These are phyloP conservation scores for Pocillopora verrucosa DNA, from an alignment of 64 coral and sea anemone species.

Conservation along the genomic window DNA sequence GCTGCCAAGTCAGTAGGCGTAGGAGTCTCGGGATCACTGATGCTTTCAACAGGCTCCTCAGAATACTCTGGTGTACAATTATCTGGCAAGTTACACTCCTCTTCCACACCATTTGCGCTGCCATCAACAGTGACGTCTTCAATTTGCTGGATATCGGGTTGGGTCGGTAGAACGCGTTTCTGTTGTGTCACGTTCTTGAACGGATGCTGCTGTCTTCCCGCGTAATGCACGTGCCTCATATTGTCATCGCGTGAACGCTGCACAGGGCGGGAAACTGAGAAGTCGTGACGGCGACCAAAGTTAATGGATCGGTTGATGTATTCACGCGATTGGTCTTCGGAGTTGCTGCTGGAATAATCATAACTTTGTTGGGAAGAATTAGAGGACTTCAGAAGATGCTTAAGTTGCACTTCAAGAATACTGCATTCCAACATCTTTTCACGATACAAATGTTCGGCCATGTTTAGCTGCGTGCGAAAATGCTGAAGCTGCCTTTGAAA, in stretches of 20 bases:
- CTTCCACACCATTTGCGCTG: not conserved
- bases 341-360: conserved; percentile 15
- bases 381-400: conserved; percentile 73
- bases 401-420: conserved; percentile 84
- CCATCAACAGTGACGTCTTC: not conserved
- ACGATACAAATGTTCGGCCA: conserved; percentile 86
- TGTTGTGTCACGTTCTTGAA: conserved; percentile 1
- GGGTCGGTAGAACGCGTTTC: not conserved
- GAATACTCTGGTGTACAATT: not conserved
- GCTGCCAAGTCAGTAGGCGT: not conserved
- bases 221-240: not conserved
- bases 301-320: conserved; percentile 18
- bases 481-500: conserved; percentile 90
- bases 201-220: not conserved
- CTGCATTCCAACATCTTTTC: conserved; percentile 97
- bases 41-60: not conserved
- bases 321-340: conserved; percentile 24
- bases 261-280: not conserved
- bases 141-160: not conserved
- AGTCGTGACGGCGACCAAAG: conserved; percentile 21
- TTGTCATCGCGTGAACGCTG: not conserved
- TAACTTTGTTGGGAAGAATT: conserved; percentile 18
- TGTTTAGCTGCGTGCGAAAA: conserved; percentile 68
- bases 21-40: not conserved
- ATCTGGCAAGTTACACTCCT: not conserved